Percentiles rank a stretch among this genome's conserved stretches.
Conservation (phyloP, 2,888 invertebrate genomes). For the Oegoconia quadripuncta region DNA sequence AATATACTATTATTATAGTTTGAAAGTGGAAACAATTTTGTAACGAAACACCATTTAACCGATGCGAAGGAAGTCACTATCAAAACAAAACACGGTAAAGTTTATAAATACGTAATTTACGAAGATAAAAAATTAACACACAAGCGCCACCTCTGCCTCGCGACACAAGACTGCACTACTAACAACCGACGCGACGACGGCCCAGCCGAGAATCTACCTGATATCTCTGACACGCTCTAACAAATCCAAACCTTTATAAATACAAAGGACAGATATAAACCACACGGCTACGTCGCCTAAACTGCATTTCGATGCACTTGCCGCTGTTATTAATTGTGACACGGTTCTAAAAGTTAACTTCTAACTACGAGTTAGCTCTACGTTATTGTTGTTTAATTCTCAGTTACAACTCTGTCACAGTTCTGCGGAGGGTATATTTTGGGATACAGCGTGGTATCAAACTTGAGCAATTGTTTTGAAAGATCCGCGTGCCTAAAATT, state of each 20-base stretch:
- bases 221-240: constrained; percentile 44
- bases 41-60: constrained; percentile 1
- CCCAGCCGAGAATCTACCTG: constrained; percentile 36
- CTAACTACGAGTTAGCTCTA: constrained; percentile 27
- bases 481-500: constrained; percentile 32
- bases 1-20: constrained; percentile 22
- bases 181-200: constrained; percentile 30
- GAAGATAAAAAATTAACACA: constrained; percentile 24
- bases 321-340: constrained; percentile 35
- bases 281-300: constrained; percentile 26
- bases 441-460: constrained; percentile 32
- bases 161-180: constrained; percentile 50
- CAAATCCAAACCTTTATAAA: constrained; percentile 21
- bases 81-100: constrained; percentile 63
- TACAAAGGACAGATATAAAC: constrained; percentile 41
- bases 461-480: constrained; percentile 39
- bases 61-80: constrained; percentile 36
- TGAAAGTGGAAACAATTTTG: background rate
- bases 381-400: constrained; percentile 13
- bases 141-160: constrained; percentile 32
- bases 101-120: constrained; percentile 68
- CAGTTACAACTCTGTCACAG: constrained; percentile 33
- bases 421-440: constrained; percentile 34
- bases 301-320: constrained; percentile 53
- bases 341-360: constrained; percentile 41